Conservation (phyloP, 2,113 vertebrate genomes). For the Chauna torquata region DNA sequence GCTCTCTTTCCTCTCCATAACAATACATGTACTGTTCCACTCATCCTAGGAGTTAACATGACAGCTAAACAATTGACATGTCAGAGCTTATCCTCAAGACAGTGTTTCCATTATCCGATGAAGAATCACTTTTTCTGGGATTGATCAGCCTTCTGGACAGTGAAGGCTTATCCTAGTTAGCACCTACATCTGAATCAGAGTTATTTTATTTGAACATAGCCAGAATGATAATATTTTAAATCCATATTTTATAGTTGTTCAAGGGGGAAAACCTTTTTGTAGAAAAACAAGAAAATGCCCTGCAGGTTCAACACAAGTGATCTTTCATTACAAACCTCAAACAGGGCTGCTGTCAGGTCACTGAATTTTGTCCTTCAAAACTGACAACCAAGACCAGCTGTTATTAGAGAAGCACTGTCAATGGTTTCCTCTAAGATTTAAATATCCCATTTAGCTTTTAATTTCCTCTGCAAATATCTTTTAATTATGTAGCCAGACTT, state of each 20-base stretch:
- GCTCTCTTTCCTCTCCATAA: background rate
- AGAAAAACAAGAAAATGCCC: slow-evolving; percentile 23
- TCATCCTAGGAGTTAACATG: background rate
- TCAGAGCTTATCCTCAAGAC: background rate
- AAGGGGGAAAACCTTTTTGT: background rate
- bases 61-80: background rate
- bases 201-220: background rate
- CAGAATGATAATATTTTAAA: background rate
- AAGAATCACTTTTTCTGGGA: background rate
- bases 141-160: background rate
- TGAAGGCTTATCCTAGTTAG: background rate
- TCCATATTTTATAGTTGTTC: background rate
- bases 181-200: background rate
- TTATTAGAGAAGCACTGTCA: background rate
- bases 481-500: background rate
- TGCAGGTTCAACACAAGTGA: slow-evolving; percentile 11
- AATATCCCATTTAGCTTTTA: background rate
- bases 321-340: slow-evolving; percentile 13
- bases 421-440: background rate
- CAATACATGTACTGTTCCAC: background rate
- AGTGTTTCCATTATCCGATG: background rate
- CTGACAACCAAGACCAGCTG: background rate
- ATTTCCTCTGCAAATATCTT: background rate
- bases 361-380: slow-evolving; percentile 32
- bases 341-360: slow-evolving; percentile 3